These are phyloP conservation scores for Amniataba percoides DNA, from an alignment of 2,797 vertebrate genomes.

Conservation along the genomic window DNA sequence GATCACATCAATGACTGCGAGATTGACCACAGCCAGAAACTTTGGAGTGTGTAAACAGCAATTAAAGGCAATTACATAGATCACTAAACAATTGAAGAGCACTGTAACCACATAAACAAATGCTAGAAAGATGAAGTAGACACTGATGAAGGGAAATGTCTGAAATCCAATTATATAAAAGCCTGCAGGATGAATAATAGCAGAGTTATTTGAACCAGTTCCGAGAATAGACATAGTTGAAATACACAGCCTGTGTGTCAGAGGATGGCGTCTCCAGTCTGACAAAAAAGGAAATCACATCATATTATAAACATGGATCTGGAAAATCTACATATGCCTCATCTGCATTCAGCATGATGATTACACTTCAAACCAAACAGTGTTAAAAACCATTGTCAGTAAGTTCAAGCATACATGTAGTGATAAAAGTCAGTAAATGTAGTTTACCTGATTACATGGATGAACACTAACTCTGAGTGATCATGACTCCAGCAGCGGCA, in stretches of 20 bases:
- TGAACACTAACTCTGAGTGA: neutral
- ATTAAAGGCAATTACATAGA: conserved; percentile 60
- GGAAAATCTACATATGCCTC: too few species aligned
- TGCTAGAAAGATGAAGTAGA: conserved; percentile 70
- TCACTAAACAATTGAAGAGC: conserved; percentile 62
- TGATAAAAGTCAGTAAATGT: neutral
- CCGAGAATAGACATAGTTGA: conserved; percentile 46
- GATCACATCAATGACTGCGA: conserved; percentile 68
- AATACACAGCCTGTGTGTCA: neutral
- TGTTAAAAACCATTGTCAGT: too few species aligned
- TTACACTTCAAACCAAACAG: too few species aligned
- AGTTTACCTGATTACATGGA: neutral
- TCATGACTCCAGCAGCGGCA: neutral
- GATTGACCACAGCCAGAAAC: conserved; percentile 69
- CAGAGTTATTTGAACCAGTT: conserved; percentile 44
- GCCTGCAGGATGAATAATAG: conserved; percentile 68
- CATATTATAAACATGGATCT: too few species aligned
- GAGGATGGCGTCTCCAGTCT: too few species aligned
- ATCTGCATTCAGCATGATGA: too few species aligned
- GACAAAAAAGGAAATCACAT: too few species aligned
- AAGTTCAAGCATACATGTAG: too few species aligned
- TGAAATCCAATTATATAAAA: conserved; percentile 73
- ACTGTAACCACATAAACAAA: conserved; percentile 67
- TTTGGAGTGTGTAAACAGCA: conserved; percentile 71
- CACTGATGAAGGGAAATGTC: conserved; percentile 38